Evolutionary conservation across 2,797 vertebrate genomes (phyloP), one percentile per base, ranked within the genome.

Genomic region (Amblyopsis hoosieri): DNA sequence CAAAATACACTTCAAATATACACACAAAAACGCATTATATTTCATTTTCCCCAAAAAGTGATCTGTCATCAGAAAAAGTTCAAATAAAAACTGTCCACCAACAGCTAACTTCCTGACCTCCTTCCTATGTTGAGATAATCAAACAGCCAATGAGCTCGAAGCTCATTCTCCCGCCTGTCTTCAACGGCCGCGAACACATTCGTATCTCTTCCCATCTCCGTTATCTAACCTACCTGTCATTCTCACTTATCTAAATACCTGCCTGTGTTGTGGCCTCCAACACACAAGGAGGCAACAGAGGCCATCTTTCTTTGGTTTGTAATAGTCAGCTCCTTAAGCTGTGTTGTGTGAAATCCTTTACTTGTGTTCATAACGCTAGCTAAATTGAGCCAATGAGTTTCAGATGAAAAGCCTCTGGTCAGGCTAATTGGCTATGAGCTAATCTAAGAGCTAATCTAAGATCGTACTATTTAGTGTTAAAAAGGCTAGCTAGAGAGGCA

Each of bases 1-100:
- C 47, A 64, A 69, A 57, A 59, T 33, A 76, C 75, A 85, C 74
- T 80, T 86, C 84, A 89, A 72, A 89, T 87, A 87, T 85, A 87
- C 84, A 89, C 75, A 85, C 69, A 78, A 64, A 60, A 60, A 60
- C 23, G 68, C 67, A 74, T 47, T 12, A 58, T 33, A 58, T n/a
- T 45, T 59, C 23, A 23, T 12, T 48, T 59, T n/a, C 45, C 57
- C 15, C 46, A 55, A 33, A 5, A 37, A 33, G 54, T 55, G n/a
- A 37, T 37, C 33, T 37, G 33, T 37, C 33, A 7, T 37, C 33
- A 37, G 33, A 37, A 37, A 37, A 37, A 37, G 8, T 37, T 3
- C 8, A 37, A 9, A 37, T 6, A 37, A 6, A 37, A 37, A 9
- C 33, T 37, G 33, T 3, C 33, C 7, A 37, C 8, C 7, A 37